A percentile compares a stretch with the other conserved stretches of the same genome.
Evolutionary conservation across 2,113 vertebrate species (phyloP).

Genomic region (Pogonocichla stellata): DNA sequence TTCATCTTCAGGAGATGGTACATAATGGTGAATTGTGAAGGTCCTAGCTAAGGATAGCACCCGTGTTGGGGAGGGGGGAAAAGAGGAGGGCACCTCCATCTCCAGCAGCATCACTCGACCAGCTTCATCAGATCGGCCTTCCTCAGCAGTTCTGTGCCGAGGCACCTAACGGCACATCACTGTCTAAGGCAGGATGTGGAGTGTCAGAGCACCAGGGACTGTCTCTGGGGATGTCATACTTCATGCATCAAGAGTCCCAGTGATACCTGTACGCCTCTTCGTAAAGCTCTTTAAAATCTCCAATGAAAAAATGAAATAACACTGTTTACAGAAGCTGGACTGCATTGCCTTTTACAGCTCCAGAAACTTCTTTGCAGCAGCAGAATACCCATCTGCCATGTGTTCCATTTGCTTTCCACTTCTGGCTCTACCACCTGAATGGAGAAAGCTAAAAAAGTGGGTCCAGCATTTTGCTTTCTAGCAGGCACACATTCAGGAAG

Average conservation of each 20-base stretch:
- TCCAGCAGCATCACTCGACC: not conserved
- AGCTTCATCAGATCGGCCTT: not conserved
- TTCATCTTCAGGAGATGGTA: not conserved
- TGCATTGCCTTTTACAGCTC: constrained; percentile 10
- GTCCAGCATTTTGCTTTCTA: not conserved
- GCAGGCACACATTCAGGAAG: not conserved
- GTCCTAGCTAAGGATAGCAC: not conserved
- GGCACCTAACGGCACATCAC: not conserved
- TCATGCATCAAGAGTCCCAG: not conserved
- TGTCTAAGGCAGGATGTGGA: not conserved
- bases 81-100: not conserved
- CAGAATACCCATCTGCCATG: not conserved
- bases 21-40: not conserved
- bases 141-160: not conserved
- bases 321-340: not conserved
- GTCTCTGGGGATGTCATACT: not conserved
- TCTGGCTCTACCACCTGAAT: not conserved
- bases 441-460: not conserved
- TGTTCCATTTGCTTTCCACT: constrained; percentile 22
- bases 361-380: not conserved
- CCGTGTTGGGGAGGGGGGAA: rapidly evolving
- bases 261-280: not conserved
- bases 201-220: not conserved
- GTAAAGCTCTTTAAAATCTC: not conserved
- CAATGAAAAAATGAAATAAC: not conserved